Conservation (phyloP, 2,797 vertebrate genomes). For the Sebastes diaconus region DNA sequence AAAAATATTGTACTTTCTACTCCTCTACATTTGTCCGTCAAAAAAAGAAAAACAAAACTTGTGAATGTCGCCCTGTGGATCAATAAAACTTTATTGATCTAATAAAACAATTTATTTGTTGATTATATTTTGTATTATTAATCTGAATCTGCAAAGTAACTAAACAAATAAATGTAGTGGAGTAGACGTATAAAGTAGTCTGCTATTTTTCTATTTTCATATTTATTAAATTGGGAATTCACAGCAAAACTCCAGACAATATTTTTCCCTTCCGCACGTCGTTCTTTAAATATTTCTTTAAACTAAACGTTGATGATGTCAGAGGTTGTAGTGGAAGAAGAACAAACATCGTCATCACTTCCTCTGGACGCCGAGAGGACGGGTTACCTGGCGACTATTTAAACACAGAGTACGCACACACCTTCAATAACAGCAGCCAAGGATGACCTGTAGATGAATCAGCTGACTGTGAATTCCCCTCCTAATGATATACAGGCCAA, state of each 20-base stretch:
- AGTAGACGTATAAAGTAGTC: no score
- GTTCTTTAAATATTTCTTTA: neutral
- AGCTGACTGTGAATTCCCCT: constrained; percentile 44
- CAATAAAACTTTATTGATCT: neutral
- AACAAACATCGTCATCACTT: constrained; percentile 24
- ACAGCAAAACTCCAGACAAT: neutral
- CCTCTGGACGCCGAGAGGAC: neutral
- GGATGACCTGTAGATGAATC: neutral
- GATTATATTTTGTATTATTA: neutral
- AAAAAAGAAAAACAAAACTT: neutral
- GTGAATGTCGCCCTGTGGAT: neutral
- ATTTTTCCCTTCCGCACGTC: neutral
- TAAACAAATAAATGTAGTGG: no score
- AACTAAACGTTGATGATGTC: neutral
- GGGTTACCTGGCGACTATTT: neutral
- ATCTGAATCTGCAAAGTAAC: neutral
- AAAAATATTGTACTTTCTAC: no score
- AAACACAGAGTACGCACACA: neutral
- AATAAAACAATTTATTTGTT: neutral
- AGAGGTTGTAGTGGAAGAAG: neutral
- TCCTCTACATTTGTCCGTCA: no score
- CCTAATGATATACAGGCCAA: neutral
- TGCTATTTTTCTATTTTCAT: neutral
- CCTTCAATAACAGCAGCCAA: neutral
- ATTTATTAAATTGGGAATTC: neutral